Evolutionary conservation across 2,888 invertebrate genomes (phyloP), one percentile per base, ranked within the genome.

Genomic region (Callinectes sapidus): DNA sequence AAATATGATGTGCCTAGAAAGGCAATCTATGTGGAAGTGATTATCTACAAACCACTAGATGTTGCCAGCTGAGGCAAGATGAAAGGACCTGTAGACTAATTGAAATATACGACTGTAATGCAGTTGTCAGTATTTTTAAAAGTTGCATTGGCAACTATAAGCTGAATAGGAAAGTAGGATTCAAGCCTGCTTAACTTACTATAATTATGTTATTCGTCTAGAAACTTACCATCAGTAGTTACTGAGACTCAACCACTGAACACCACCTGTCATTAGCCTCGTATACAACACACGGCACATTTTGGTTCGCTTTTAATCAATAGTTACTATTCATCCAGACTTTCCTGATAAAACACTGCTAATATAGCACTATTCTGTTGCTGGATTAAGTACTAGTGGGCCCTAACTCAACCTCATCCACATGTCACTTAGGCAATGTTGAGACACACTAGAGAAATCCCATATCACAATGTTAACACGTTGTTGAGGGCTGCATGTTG

Each of bases 391-490:
- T 61, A 89, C 71, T 88, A 81, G 35, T 81, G 81, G 66, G 81
- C 87, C 81, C 81, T 66, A 81, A 91, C 87, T 71, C 88, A 42
- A 54, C 48, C 55, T 91, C 55, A 89, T 88, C 54, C 71, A 81
- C 61, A 89, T 91, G 77, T 91, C 88, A 81, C 89, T 81, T 89
- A 91, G 88, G 81, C 88, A 91, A 91, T 89, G 89, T 71, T 71
- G 89, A 89, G 89, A 81, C 77, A 77, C 77, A 88, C 61, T 88
- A 90, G 89, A 90, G 90, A 90, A 90, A 90, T 90, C 90, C 90
- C 85, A 86, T 90, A 90, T 90, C 90, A 90, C 90, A 90, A 90
- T 90, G 90, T 85, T 90, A 86, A 90, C 90, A 90, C 90, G 90
- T 90, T 90, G 90, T 90, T 86, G 90, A 90, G 86, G 90, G 55